Evolutionary conservation across 2,888 invertebrate genomes (phyloP).

Genomic region (Tenthredo distinguenda): DNA sequence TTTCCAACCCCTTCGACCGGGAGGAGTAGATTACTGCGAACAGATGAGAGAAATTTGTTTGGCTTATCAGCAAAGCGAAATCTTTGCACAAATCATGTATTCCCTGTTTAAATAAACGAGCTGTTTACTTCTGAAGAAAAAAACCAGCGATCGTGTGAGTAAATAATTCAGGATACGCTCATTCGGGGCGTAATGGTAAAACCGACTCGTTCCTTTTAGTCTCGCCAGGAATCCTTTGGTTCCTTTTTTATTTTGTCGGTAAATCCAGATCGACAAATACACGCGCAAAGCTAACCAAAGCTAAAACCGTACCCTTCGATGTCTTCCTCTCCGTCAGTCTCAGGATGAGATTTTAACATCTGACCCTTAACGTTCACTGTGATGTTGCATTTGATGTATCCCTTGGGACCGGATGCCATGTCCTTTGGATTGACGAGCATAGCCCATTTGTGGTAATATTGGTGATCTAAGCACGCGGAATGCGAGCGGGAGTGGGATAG

Average conservation of each 20-base stretch:
- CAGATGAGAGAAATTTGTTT: conserved; percentile 53
- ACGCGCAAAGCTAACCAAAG: not conserved
- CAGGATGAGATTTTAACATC: conserved; percentile 80
- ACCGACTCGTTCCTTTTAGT: not conserved
- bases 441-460: conserved; percentile 93
- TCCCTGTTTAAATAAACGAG: not conserved
- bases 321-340: conserved; percentile 83
- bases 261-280: not conserved
- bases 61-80: not conserved
- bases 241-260: not conserved
- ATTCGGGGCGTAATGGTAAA: not conserved
- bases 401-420: conserved; percentile 81
- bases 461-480: conserved; percentile 82
- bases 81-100: not conserved
- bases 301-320: conserved; percentile 82
- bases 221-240: not conserved
- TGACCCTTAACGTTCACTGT: conserved; percentile 87
- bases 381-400: conserved; percentile 91
- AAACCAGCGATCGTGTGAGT: not conserved
- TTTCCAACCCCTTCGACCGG: conserved; percentile 81
- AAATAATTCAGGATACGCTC: not conserved
- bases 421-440: conserved; percentile 85
- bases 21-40: conserved; percentile 84
- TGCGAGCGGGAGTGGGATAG: not conserved
- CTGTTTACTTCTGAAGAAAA: not conserved